Conservation (phyloP, 2,113 vertebrate genomes). For the Salvator merianae region DNA sequence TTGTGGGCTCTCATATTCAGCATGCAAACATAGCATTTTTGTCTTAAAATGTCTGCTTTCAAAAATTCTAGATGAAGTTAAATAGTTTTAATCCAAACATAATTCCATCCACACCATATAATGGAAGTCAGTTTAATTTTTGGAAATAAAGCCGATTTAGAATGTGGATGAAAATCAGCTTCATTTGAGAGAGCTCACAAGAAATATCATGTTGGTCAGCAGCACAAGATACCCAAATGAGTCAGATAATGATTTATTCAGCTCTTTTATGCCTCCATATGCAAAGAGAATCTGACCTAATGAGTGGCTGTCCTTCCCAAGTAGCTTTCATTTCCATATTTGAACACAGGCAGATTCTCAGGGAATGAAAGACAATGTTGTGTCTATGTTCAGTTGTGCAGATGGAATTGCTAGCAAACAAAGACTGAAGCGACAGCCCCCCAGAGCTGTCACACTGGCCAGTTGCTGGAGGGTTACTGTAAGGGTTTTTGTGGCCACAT, state of each 20-base stretch:
- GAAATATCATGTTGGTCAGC: background rate
- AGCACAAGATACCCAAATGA: slow-evolving; percentile 8
- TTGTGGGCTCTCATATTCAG: slow-evolving; percentile 51
- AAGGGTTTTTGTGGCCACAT: no score
- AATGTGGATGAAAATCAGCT: slow-evolving; percentile 41
- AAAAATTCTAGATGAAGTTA: slow-evolving; percentile 51
- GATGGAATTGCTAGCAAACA: no score
- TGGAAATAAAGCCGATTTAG: background rate
- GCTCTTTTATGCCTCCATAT: no score
- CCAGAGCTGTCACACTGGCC: no score
- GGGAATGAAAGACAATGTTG: no score
- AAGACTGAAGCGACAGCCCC: no score
- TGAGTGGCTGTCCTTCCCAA: no score
- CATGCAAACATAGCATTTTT: slow-evolving; percentile 51
- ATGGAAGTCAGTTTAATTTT: slow-evolving; percentile 16
- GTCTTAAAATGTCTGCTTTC: slow-evolving; percentile 34
- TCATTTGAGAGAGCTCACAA: slow-evolving; percentile 30
- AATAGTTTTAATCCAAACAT: slow-evolving; percentile 38
- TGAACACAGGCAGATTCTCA: no score
- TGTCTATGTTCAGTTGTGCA: no score
- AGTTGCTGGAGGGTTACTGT: no score
- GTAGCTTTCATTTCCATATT: no score
- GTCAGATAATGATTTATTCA: slow-evolving; percentile 28
- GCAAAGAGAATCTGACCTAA: no score
- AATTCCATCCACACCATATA: slow-evolving; percentile 16